Conservation (phyloP, 2,797 vertebrate species). For the Leptoclinus maculatus region DNA sequence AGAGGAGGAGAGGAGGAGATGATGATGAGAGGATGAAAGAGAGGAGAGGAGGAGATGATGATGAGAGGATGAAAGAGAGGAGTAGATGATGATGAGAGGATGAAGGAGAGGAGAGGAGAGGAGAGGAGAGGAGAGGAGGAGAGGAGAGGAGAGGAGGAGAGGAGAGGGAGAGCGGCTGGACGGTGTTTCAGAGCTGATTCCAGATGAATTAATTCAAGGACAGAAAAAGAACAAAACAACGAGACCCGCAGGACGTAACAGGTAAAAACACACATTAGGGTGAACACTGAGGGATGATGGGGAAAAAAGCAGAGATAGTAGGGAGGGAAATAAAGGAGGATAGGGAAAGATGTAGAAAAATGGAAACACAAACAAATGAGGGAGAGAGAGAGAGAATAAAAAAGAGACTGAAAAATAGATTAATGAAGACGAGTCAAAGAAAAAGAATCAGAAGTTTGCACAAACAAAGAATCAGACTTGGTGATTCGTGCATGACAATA, state of each 20-base stretch:
- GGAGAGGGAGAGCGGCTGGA: not conserved
- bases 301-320: not conserved
- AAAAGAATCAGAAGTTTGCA: not conserved
- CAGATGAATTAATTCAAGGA: constrained; percentile 62
- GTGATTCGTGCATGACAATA: no score
- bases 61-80: not conserved
- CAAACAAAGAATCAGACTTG: not conserved
- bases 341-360: not conserved
- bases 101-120: not conserved
- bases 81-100: not conserved
- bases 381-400: not conserved
- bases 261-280: constrained; percentile 54
- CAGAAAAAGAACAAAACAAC: constrained; percentile 41
- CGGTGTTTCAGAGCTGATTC: constrained; percentile 43
- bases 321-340: not conserved
- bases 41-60: constrained; percentile 1
- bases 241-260: constrained; percentile 38
- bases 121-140: not conserved
- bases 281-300: constrained; percentile 21
- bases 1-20: not conserved
- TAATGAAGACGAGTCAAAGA: not conserved
- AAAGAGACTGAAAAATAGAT: not conserved
- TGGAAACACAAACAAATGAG: not conserved
- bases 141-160: no score
- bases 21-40: not conserved